Evolutionary conservation across 2,113 vertebrate genomes (phyloP).

Genomic region (Cottus gobio): DNA sequence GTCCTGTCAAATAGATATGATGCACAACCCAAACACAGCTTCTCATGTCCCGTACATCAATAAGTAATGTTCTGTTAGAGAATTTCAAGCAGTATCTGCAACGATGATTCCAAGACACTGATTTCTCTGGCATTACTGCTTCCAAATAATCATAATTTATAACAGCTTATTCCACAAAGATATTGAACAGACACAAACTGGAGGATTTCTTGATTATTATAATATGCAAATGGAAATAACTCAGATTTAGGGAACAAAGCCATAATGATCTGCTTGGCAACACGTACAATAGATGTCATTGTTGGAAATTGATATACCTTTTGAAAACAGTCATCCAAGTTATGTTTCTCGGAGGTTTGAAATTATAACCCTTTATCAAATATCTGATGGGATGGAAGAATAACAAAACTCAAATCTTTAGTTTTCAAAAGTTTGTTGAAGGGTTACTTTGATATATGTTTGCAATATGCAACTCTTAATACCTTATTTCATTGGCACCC

Average conservation of each 20-base stretch:
- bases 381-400: slow-evolving; percentile 20
- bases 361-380: slow-evolving; percentile 21
- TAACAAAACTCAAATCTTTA: slow-evolving; percentile 7
- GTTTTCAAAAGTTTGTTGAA: slow-evolving; percentile 26
- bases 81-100: neutral
- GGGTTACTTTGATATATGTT: slow-evolving; percentile 23
- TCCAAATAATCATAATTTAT: slow-evolving; percentile 10
- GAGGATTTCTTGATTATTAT: neutral
- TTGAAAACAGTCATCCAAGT: slow-evolving; percentile 24
- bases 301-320: slow-evolving; percentile 45
- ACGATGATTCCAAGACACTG: neutral
- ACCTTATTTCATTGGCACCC: slow-evolving; percentile 50
- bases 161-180: slow-evolving; percentile 18
- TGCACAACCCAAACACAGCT: neutral
- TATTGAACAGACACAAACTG: slow-evolving; percentile 14
- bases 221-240: slow-evolving; percentile 17
- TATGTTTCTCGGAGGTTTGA: slow-evolving; percentile 14
- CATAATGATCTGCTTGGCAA: slow-evolving; percentile 30
- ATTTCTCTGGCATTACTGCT: slow-evolving; percentile 18
- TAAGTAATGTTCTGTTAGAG: neutral
- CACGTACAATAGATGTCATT: slow-evolving; percentile 32
- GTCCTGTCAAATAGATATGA: neutral
- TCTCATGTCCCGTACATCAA: neutral
- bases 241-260: slow-evolving; percentile 36
- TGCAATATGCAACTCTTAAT: slow-evolving; percentile 19